Conservation (phyloP, 2,888 invertebrate genomes). For the Chouioia cunea region DNA sequence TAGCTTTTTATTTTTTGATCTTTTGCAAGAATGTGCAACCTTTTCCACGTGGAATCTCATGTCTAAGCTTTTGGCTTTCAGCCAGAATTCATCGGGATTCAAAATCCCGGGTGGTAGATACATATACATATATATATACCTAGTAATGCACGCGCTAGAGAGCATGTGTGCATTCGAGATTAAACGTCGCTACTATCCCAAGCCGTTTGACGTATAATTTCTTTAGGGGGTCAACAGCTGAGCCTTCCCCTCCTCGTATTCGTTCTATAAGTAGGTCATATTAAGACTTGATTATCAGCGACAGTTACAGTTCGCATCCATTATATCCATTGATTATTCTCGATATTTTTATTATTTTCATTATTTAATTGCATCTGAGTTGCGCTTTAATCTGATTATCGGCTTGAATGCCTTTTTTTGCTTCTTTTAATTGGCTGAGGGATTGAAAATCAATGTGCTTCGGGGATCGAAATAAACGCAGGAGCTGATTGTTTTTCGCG, state of each 20-base stretch:
- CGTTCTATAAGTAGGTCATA: conserved; percentile 17
- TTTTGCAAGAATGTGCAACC: conserved; percentile 1
- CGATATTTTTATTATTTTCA: not conserved
- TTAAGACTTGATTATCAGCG: conserved; percentile 24
- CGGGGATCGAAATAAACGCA: no score
- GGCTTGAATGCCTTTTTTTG: not conserved
- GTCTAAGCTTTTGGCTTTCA: conserved; percentile 10
- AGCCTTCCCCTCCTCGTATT: not conserved
- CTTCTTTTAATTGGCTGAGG: no score
- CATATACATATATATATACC: no score
- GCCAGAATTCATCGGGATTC: conserved; percentile 39
- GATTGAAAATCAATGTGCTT: no score
- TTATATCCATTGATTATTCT: not conserved
- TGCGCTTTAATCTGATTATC: not conserved
- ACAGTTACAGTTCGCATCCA: conserved; percentile 10
- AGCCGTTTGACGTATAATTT: conserved; percentile 41
- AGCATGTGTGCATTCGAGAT: conserved; percentile 27
- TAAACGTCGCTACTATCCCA: conserved; percentile 19
- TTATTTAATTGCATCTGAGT: conserved; percentile 11
- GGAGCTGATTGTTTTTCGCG: no score
- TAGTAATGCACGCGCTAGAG: not conserved
- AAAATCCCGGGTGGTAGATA: conserved; percentile 27
- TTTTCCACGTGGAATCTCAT: conserved; percentile 13
- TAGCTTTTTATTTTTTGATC: not conserved
- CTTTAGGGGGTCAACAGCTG: conserved; percentile 10